These are phyloP conservation scores for Cotesia typhae DNA, from an alignment of 1,140 invertebrate genomes.

Conservation along the genomic window DNA sequence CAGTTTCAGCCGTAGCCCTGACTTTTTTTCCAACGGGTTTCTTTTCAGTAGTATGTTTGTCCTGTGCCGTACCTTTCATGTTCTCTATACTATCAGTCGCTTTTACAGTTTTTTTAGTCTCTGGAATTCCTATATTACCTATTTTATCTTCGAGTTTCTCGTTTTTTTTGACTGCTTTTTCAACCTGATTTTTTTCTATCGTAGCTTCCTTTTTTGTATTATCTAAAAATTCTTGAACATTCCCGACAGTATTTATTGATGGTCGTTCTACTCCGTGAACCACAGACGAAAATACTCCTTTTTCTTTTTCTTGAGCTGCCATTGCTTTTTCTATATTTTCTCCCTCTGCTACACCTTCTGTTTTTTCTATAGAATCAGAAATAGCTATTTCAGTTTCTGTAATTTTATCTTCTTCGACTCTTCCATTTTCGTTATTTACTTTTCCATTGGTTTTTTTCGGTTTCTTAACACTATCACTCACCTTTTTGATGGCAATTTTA, in stretches of 20 bases:
- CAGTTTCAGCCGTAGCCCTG: neutral
- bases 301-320: slow-evolving; percentile 48
- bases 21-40: slow-evolving; percentile 35
- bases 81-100: too few species aligned
- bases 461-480: slow-evolving; percentile 31
- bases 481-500: slow-evolving; percentile 31
- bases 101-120: too few species aligned
- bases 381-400: slow-evolving; percentile 52
- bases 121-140: too few species aligned
- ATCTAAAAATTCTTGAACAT: slow-evolving; percentile 53
- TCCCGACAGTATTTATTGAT: slow-evolving; percentile 41
- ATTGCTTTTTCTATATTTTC: slow-evolving; percentile 33
- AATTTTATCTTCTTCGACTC: slow-evolving; percentile 23
- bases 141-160: too few species aligned
- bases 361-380: slow-evolving; percentile 40
- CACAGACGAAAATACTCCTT: slow-evolving; percentile 39
- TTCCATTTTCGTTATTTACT: neutral
- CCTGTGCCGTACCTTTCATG: neutral
- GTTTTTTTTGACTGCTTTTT: too few species aligned
- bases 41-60: slow-evolving; percentile 35
- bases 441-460: slow-evolving; percentile 1
- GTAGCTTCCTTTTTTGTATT: slow-evolving; percentile 46
- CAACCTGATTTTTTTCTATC: too few species aligned
- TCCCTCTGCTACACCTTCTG: slow-evolving; percentile 38
- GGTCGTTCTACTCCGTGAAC: neutral